These are phyloP conservation scores for Athene noctua DNA, from an alignment of 2,113 vertebrate species.

Conservation along the genomic window DNA sequence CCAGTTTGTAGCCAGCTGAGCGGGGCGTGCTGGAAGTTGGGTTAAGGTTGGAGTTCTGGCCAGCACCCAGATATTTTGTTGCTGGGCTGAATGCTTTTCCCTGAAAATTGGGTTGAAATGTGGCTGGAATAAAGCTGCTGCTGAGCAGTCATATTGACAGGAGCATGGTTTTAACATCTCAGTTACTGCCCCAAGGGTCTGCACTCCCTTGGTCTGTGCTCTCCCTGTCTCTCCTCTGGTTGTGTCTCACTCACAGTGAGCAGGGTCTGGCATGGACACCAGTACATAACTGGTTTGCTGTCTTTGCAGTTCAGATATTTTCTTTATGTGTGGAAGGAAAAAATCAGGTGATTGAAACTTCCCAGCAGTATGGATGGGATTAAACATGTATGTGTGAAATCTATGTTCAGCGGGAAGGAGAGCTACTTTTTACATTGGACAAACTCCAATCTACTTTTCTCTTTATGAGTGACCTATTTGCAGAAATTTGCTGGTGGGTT, in stretches of 20 bases:
- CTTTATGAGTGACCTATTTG: neutral
- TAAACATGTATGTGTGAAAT: neutral
- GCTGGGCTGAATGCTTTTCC: neutral
- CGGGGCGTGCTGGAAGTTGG: neutral
- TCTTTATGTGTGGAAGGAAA: neutral
- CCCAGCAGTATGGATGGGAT: neutral
- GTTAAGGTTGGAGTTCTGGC: neutral
- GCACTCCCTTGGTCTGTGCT: neutral
- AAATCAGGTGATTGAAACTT: neutral
- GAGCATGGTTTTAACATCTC: neutral
- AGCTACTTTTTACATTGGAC: neutral
- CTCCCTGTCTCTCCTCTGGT: neutral
- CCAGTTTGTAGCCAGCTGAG: neutral
- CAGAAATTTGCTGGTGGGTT: neutral
- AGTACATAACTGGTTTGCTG: neutral
- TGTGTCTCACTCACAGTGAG: neutral
- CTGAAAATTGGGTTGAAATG: neutral
- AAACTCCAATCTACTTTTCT: neutral
- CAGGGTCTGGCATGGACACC: neutral
- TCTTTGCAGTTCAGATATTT: neutral
- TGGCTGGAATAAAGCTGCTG: neutral
- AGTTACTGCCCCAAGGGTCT: neutral
- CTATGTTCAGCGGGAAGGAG: neutral
- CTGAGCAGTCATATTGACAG: accelerated
- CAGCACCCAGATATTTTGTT: neutral